These are phyloP conservation scores for Camptogramma bilineatum DNA, from an alignment of 2,888 invertebrate species.

Conservation along the genomic window DNA sequence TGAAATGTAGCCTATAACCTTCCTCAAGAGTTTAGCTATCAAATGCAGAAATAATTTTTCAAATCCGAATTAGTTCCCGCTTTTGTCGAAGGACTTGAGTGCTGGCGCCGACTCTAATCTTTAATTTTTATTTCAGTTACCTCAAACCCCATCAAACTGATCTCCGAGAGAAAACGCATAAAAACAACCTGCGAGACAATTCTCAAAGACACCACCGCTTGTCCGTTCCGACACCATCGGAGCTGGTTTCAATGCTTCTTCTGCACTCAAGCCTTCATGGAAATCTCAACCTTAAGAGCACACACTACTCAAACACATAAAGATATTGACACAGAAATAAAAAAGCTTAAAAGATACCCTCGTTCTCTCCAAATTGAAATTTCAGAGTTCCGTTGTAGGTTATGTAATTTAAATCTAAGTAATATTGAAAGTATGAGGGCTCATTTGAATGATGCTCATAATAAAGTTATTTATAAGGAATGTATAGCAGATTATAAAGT, in stretches of 20 bases:
- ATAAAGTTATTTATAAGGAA: conserved; percentile 68
- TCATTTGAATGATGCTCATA: conserved; percentile 65
- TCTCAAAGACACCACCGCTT: conserved; percentile 70
- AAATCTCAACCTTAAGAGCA: conserved; percentile 59
- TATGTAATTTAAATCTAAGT: conserved; percentile 60
- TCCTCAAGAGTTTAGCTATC: too few relatives aligned
- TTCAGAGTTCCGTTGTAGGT: conserved; percentile 67
- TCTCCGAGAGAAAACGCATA: conserved; percentile 69
- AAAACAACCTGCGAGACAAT: conserved; percentile 66
- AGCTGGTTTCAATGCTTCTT: conserved; percentile 80
- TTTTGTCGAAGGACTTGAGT: too few relatives aligned
- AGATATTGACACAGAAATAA: conserved; percentile 62
- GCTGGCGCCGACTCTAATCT: too few relatives aligned
- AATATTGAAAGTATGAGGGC: conserved; percentile 62
- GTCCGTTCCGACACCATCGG: conserved; percentile 74
- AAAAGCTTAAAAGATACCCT: conserved; percentile 71
- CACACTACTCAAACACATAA: conserved; percentile 60
- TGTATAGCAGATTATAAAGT: conserved; percentile 77
- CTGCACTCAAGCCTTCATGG: conserved; percentile 71
- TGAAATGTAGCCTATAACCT: too few relatives aligned
- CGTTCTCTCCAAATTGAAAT: conserved; percentile 76
- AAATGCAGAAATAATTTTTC: too few relatives aligned
- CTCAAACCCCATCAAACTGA: conserved; percentile 49
- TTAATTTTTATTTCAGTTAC: conserved; percentile 11
- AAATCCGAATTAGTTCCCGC: too few relatives aligned